Evolutionary conservation across 2,113 vertebrate genomes (phyloP).

Genomic region (Zosterops hypoxanthus): DNA sequence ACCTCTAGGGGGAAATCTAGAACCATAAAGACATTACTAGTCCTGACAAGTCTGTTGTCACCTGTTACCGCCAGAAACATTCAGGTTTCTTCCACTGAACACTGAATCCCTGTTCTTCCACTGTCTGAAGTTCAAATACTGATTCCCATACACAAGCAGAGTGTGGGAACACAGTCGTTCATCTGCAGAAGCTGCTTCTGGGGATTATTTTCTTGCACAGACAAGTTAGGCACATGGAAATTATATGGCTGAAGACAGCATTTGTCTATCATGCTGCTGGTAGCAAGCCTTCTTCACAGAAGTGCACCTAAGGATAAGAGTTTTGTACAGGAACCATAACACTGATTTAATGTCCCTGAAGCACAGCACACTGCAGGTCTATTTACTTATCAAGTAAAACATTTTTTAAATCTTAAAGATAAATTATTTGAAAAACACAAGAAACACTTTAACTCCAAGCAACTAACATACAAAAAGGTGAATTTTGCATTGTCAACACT

Average conservation of each 20-base stretch:
- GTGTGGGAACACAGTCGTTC: neutral
- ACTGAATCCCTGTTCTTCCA: neutral
- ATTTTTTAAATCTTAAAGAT: neutral
- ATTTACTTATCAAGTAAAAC: neutral
- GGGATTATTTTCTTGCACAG: neutral
- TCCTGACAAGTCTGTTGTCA: neutral
- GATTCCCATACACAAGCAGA: neutral
- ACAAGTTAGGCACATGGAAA: neutral
- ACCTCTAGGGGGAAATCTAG: neutral
- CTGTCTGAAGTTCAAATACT: neutral
- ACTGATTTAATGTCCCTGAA: neutral
- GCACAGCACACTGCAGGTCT: neutral
- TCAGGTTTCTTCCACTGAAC: no score
- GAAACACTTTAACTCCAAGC: neutral
- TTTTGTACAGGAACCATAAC: neutral
- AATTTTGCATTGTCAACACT: neutral
- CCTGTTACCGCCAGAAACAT: neutral
- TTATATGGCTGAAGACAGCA: neutral
- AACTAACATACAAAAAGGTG: neutral
- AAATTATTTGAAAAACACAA: neutral
- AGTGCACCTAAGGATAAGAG: neutral
- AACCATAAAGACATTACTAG: neutral
- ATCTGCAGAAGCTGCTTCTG: neutral
- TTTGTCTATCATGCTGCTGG: neutral
- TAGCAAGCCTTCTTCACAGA: neutral